Evolutionary conservation across 2,888 invertebrate species (phyloP), one percentile per base, ranked within the genome.

Genomic region (Tineola bisselliella): DNA sequence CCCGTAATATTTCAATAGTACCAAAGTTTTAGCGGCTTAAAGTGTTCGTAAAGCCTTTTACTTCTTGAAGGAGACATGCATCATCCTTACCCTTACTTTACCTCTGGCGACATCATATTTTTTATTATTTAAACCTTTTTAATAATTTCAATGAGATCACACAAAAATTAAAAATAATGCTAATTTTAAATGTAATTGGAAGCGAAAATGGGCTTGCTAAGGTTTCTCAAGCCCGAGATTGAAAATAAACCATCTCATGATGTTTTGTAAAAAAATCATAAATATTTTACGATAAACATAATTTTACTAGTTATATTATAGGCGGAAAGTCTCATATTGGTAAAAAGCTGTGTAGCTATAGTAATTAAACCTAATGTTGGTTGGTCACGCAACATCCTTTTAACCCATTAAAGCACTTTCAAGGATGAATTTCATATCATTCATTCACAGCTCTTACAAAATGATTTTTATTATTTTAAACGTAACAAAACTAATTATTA

Each of bases 1-100:
- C 3, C 33, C 15, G 15, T 18, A 15, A 58, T 58, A 58, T 58
- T 58, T 58, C 58, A 58, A 58, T 58, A 15, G 33, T 6, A 17
- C 12, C 15, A 58, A 58, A 58, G 58, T 58, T 58, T 58, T 33
- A 31, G 1, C 3, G 3, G 13, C 33, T 31, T 31, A 33, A 58
- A 58, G 58, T 58, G 58, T 31, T 33, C 33, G 58, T 58, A 58
- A 58, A 58, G 17, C 58, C 56, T 15, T 19, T 33, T 33, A 19
- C 33, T 33, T 31, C 58, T 58, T 33, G 13, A 58, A 58, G 33
- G n/a, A 15, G 58, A 8, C 33, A 58, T 58, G 10, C 15, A 58
- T 58, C 58, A 33, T 58, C n/a, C 38, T 38, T 38, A 6, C 25
- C 25, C 10, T 38, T n/a, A n/a, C n/a, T n/a, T n/a, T n/a, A n/a